A percentile compares a stretch with the other conserved stretches of the same genome.
phyloP scores from a whole-genome alignment of 2,888 invertebrate species.

The Polydrusus tereticollis region DNA sequence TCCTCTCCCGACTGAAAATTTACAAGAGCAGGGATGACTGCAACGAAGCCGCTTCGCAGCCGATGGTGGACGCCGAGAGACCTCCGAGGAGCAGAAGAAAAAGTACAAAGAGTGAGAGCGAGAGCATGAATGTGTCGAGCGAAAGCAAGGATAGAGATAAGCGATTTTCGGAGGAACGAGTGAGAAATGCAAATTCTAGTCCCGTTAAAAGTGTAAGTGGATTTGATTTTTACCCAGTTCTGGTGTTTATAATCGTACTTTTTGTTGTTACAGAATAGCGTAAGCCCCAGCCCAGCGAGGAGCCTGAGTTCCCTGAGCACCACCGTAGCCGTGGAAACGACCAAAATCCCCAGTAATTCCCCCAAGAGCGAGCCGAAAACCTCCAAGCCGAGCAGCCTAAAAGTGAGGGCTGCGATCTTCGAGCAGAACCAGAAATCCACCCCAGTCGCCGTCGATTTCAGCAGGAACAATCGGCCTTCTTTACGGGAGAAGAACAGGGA shows the following conservation, averaged over 20 bases:
- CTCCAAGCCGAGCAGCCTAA: conserved; percentile 53
- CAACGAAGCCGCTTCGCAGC: conserved; percentile 25
- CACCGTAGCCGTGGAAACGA: neutral
- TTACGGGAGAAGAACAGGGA: conserved; percentile 43
- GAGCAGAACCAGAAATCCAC: conserved; percentile 56
- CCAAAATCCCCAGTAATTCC: conserved; percentile 1
- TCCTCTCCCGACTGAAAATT: conserved; percentile 68
- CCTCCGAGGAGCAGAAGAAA: conserved; percentile 51
- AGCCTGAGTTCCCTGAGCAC: conserved; percentile 35
- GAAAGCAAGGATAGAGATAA: conserved; percentile 26
- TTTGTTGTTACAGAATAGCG: conserved; percentile 5
- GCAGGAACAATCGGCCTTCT: conserved; percentile 45
- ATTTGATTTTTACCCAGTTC: neutral
- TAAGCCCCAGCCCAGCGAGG: conserved; percentile 27
- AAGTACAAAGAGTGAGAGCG: conserved; percentile 51
- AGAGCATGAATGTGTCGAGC: conserved; percentile 37
- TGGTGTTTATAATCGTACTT: neutral
- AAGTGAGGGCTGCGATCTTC: conserved; percentile 60
- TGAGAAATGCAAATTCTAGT: conserved; percentile 35
- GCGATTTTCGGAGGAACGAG: conserved; percentile 24
- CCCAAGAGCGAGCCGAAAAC: conserved; percentile 43
- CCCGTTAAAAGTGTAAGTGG: conserved; percentile 32
- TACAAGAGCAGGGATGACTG: conserved; percentile 57
- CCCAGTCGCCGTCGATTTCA: conserved; percentile 43
- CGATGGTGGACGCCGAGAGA: conserved; percentile 26